phyloP scores from a whole-genome alignment of 1,140 invertebrate species.

The Macrotrachela quadricornifera region DNA sequence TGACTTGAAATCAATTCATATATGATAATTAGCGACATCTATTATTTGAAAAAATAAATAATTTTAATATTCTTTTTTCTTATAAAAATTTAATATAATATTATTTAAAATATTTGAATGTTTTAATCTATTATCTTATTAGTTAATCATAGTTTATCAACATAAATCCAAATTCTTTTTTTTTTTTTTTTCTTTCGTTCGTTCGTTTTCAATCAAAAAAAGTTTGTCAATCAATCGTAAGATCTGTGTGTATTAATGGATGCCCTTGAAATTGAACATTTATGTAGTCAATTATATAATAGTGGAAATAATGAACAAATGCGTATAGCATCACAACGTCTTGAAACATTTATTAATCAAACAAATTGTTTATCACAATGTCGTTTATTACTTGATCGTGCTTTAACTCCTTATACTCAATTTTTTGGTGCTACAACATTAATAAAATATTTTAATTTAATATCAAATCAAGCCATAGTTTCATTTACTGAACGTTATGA shows the following conservation, averaged over 20 bases:
- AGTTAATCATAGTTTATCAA: too few relatives aligned
- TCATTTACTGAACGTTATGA: slow-evolving; percentile 85
- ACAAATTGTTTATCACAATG: slow-evolving; percentile 79
- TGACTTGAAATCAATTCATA: too few relatives aligned
- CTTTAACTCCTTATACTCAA: slow-evolving; percentile 78
- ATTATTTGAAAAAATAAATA: too few relatives aligned
- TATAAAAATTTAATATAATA: too few relatives aligned
- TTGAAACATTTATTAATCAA: slow-evolving; percentile 73
- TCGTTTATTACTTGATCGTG: slow-evolving; percentile 74
- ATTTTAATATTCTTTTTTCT: too few relatives aligned
- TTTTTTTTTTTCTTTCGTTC: too few relatives aligned
- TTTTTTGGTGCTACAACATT: slow-evolving; percentile 76
- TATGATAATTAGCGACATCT: too few relatives aligned
- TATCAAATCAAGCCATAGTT: slow-evolving; percentile 43
- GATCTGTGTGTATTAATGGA: slow-evolving; percentile 22
- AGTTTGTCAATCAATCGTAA: too few relatives aligned
- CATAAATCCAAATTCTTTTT: too few relatives aligned
- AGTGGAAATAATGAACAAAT: slow-evolving; percentile 58
- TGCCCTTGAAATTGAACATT: slow-evolving; percentile 68
- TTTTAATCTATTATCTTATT: too few relatives aligned
- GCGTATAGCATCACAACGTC: slow-evolving; percentile 70
- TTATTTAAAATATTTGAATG: too few relatives aligned
- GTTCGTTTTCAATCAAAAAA: too few relatives aligned
- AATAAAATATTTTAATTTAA: slow-evolving; percentile 62
- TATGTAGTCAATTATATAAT: slow-evolving; percentile 89